These are phyloP conservation scores for Leucopsar rothschildi DNA, from an alignment of 2,113 vertebrate genomes.

Conservation along the genomic window DNA sequence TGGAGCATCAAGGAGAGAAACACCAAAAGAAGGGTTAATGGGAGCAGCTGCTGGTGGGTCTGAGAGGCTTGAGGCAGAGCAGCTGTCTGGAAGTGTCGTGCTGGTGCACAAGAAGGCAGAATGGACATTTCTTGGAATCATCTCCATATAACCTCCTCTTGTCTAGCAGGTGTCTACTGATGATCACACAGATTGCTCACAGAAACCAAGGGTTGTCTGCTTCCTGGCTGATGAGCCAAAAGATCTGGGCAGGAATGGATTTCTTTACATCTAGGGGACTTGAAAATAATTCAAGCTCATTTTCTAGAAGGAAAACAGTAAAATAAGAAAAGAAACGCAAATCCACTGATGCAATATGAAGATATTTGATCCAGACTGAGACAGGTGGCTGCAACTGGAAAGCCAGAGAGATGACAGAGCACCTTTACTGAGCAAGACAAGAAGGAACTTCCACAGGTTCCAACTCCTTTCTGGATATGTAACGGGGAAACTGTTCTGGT, in stretches of 20 bases:
- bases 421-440: background rate
- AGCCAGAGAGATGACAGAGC: background rate
- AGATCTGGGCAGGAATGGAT: background rate
- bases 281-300: background rate
- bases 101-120: background rate
- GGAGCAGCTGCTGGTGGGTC: background rate
- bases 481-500: background rate
- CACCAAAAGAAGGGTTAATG: background rate
- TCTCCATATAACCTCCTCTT: background rate
- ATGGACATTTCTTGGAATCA: background rate
- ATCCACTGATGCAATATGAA: background rate
- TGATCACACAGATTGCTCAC: background rate
- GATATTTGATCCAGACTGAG: background rate
- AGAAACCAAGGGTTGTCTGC: background rate
- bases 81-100: background rate
- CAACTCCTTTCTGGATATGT: background rate
- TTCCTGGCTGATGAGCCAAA: background rate
- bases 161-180: background rate
- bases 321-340: background rate
- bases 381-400: background rate
- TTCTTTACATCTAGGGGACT: background rate
- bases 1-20: background rate
- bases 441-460: background rate
- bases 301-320: background rate
- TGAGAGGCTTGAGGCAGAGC: background rate